phyloP scores from a whole-genome alignment of 2,888 invertebrate genomes.

The Diogma glabrata region DNA sequence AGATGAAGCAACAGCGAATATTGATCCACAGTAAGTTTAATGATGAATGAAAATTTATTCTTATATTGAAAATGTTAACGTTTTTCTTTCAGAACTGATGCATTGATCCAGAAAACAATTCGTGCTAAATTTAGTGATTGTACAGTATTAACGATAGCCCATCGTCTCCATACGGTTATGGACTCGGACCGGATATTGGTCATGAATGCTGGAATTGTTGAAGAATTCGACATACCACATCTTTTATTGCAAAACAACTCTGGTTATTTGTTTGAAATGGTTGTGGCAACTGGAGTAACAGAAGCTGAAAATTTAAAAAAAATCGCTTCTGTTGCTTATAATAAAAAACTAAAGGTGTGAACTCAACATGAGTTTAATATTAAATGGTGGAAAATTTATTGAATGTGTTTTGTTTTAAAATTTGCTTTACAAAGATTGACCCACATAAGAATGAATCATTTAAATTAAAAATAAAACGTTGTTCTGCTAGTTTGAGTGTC shows the following conservation, averaged over 20 bases:
- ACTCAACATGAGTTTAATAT: too few relatives aligned
- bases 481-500: too few relatives aligned
- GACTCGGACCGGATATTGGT: slow-evolving; percentile 73
- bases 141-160: slow-evolving; percentile 76
- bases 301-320: slow-evolving; percentile 2
- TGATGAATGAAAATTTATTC: too few relatives aligned
- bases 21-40: slow-evolving; percentile 47
- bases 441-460: too few relatives aligned
- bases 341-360: too few relatives aligned
- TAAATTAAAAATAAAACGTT: too few relatives aligned
- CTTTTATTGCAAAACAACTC: slow-evolving; percentile 37
- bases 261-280: slow-evolving; percentile 55
- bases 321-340: slow-evolving; percentile 1
- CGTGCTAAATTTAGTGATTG: slow-evolving; percentile 58
- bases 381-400: too few relatives aligned
- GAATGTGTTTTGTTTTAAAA: too few relatives aligned
- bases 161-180: slow-evolving; percentile 76
- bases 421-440: too few relatives aligned
- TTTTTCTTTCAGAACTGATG: slow-evolving; percentile 52
- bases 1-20: slow-evolving; percentile 61
- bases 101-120: slow-evolving; percentile 66
- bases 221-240: slow-evolving; percentile 32
- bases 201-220: slow-evolving; percentile 61
- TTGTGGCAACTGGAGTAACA: slow-evolving; percentile 51
- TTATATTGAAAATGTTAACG: too few relatives aligned